Evolutionary conservation across 2,797 vertebrate species (phyloP), one percentile per base, ranked within the genome.

Genomic region (Bovichtus diacanthus): DNA sequence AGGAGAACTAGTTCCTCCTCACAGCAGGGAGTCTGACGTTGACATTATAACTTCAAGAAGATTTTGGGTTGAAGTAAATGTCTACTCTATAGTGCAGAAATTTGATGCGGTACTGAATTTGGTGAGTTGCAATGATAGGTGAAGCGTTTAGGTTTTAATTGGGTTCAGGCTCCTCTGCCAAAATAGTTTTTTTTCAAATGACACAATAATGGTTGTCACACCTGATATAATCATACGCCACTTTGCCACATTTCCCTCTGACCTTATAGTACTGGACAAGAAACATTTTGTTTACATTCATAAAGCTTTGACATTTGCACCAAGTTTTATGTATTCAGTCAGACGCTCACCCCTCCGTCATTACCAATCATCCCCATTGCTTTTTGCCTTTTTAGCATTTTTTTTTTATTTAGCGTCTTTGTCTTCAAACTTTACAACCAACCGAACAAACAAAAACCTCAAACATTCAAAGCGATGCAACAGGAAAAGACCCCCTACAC

Each of bases 401-500:
- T 25, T 49, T 5, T 41, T 10, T 44, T 2, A 11, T 46, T 54
- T 10, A 9, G 2, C 29, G 1, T 61, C 13, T 59, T 58, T 47
- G 41, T 50, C 15, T 50, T 41, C 16, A 43, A 53, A 58, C 34
- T 65, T 74, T 18, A 12, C 16, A 62, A 59, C 19, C 3, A 46
- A 63, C 39, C 0, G 6, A 10, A 50, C 19, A 54, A 29, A 25
- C 15, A 29, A 41, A 70, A 64, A 50, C 21, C 12, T 15, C 8
- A 63, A 38, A 75, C 55, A 72, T 54, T 61, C 19, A 85, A 81
- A 85, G 72, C 74, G 10, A 77, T 68, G 70, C 67, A 63, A 74
- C 75, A 83, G 50, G 16, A 76, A 80, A 69, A 67, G 31, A 65
- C 69, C 73, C 74, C 36, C 21, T 55, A 53, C 74, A 68, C 71